Percentiles rank a stretch among this genome's conserved stretches.
Evolutionary conservation across 2,113 vertebrate species (phyloP).

Genomic region (Dicrurus megarhynchus): DNA sequence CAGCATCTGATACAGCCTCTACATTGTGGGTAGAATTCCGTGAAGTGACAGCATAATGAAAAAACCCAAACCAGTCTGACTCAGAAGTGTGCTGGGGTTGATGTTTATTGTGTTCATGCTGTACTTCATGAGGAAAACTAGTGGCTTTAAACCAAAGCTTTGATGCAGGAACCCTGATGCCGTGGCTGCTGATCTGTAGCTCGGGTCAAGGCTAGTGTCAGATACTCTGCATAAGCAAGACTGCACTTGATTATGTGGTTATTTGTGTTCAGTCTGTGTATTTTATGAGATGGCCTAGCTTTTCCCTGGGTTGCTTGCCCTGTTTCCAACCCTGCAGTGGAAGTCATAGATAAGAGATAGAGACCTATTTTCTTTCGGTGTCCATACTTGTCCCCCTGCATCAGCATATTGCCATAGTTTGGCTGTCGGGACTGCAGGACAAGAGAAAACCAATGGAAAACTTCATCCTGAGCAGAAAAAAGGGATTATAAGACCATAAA

Average conservation of each 20-base stretch:
- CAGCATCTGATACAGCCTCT: background rate
- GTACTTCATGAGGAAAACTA: background rate
- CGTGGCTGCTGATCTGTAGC: background rate
- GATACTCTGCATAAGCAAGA: background rate
- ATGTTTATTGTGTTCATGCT: background rate
- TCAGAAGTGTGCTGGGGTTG: background rate
- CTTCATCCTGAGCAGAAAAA: background rate
- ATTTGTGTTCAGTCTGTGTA: background rate
- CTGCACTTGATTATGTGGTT: background rate
- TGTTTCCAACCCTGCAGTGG: background rate
- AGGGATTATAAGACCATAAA: background rate
- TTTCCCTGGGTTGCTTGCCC: background rate
- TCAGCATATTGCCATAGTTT: background rate
- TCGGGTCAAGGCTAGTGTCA: background rate
- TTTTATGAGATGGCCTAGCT: background rate
- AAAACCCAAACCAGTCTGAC: background rate
- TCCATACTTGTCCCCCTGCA: accelerated
- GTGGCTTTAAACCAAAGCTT: background rate
- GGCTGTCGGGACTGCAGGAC: background rate
- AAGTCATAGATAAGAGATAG: accelerated
- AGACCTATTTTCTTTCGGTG: background rate
- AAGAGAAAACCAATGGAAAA: background rate
- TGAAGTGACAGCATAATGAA: background rate
- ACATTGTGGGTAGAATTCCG: background rate
- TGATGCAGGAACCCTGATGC: background rate